A percentile compares a stretch with the other conserved stretches of the same genome.
These are phyloP conservation scores for Eucriotettix oculatus DNA, from an alignment of 2,888 invertebrate species.

Conservation along the genomic window DNA sequence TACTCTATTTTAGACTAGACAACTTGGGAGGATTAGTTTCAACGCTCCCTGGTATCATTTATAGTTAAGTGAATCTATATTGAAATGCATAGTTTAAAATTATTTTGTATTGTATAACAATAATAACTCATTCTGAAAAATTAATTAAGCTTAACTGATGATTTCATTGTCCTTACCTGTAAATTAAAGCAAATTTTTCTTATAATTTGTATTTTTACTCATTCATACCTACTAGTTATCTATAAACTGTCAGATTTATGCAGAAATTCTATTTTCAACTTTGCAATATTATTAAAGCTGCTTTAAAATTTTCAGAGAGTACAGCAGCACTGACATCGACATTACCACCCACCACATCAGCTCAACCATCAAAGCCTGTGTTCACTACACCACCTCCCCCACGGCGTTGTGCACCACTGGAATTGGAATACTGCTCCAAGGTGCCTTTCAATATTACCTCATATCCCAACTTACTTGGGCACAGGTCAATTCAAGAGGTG, in stretches of 20 bases:
- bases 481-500: slow-evolving; percentile 44
- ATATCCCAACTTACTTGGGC: slow-evolving; percentile 66
- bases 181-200: neutral
- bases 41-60: too few species aligned
- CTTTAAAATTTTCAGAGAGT: slow-evolving; percentile 8
- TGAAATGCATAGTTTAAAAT: too few species aligned
- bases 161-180: neutral
- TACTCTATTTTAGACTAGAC: too few species aligned
- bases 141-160: too few species aligned
- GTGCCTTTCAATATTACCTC: slow-evolving; percentile 65
- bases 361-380: slow-evolving; percentile 27
- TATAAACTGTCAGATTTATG: too few species aligned
- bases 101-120: too few species aligned
- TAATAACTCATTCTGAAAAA: neutral
- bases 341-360: slow-evolving; percentile 24
- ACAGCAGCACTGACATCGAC: slow-evolving; percentile 5
- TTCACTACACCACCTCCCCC: slow-evolving; percentile 41
- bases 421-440: slow-evolving; percentile 45
- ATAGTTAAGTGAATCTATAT: too few species aligned
- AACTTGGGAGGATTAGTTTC: too few species aligned
- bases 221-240: too few species aligned
- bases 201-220: neutral
- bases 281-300: neutral
- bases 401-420: slow-evolving; percentile 49
- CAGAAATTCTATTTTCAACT: too few species aligned